Evolutionary conservation across 1,140 invertebrate species (phyloP), one percentile per base, ranked within the genome.

Genomic region (Marisa cornuarietis): DNA sequence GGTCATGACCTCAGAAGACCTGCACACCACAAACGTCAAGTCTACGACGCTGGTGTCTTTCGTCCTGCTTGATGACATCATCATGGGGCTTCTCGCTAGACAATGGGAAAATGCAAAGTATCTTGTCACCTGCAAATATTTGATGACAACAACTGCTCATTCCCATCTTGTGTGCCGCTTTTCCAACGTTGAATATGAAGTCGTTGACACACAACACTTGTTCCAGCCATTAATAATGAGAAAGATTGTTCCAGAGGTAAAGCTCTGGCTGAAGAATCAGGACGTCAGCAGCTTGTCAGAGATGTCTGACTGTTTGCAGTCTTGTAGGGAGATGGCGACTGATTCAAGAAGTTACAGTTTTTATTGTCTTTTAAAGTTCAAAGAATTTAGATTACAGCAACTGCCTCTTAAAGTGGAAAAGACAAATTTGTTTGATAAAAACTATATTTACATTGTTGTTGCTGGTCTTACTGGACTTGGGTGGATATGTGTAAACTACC

Each of bases 401-500:
- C 71, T 72, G 24, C 4, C 8, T 22, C 20, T 31, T 26, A 22
- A 11, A 26, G 20, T 26, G 0, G 22, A 16, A 4, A 1, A 9
- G 3, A 31, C 6, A 31, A 1, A 49, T 51, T 22, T 49, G 31
- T 51, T 72, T 75, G 73, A 14, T 13, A 52, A 42, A 58, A 65
- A 82, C 74, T 84, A 63, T 49, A 61, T 81, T 5, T 88, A 88
- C 63, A 79, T 88, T 24, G 80, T 88, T 42, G 82, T 86, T 1
- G 87, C 86, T 16, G 87, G 87, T 14, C 58, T 85, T 8, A 87
- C 85, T n/a, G 87, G 87, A 10, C 82, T 88, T 61, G 87, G 87
- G 1, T 87, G 86, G 86, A 83, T 85, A 79, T 82, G 82, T 42
- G 81, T 84, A 0, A 77, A 82, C 26, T 81, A 83, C 14, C 51